A percentile compares a stretch with the other conserved stretches of the same genome.
Evolutionary conservation across 64 coral and sea anemone species (phyloP).

Genomic region (Porites australiensis): DNA sequence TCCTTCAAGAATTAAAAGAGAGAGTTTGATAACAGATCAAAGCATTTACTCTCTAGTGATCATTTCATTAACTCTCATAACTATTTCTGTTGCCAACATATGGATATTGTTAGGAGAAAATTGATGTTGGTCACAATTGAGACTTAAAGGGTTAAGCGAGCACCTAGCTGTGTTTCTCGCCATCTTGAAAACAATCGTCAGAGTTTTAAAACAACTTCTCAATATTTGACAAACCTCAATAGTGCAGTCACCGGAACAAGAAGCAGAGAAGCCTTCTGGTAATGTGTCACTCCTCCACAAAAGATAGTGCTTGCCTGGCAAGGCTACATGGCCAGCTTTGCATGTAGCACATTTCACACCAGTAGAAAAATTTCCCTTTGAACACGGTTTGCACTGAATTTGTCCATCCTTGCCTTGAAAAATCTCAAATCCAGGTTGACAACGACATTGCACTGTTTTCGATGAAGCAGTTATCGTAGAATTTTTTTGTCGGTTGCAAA

Average conservation of each 20-base stretch:
- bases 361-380: conserved; percentile 23
- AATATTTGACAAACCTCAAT: conserved; percentile 45
- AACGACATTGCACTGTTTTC: not conserved
- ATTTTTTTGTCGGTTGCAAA: conserved; percentile 10
- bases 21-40: too few relatives aligned
- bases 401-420: not conserved
- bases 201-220: not conserved
- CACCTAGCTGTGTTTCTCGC: too few relatives aligned
- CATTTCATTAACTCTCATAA: too few relatives aligned
- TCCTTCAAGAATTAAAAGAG: too few relatives aligned
- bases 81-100: too few relatives aligned
- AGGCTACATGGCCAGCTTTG: conserved; percentile 44
- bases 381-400: conserved; percentile 20
- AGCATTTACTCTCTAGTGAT: too few relatives aligned
- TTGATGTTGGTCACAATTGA: too few relatives aligned
- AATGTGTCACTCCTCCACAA: conserved; percentile 54
- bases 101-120: too few relatives aligned
- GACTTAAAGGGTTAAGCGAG: too few relatives aligned
- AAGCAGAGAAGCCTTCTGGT: conserved; percentile 52
- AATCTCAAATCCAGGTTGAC: conserved; percentile 68
- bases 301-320: conserved; percentile 72
- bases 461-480: not conserved
- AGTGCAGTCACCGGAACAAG: conserved; percentile 59
- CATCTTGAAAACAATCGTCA: too few relatives aligned
- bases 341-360: conserved; percentile 61